Evolutionary conservation across 2,888 invertebrate species (phyloP).

Genomic region (Dysmachus trigonus): DNA sequence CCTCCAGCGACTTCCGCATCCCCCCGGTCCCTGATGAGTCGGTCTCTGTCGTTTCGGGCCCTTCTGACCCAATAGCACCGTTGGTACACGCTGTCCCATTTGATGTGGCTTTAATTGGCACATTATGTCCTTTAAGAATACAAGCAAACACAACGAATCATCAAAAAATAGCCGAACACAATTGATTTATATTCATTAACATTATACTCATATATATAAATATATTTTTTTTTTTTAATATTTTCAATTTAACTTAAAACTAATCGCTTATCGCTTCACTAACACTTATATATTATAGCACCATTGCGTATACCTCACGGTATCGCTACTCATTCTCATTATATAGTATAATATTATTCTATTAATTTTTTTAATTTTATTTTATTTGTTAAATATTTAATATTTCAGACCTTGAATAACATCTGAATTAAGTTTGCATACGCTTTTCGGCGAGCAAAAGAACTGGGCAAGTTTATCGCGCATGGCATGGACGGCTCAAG

Average conservation of each 20-base stretch:
- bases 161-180: slow-evolving; percentile 19
- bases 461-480: slow-evolving; percentile 65
- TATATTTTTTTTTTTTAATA: background rate
- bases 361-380: slow-evolving; percentile 37
- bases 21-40: slow-evolving; percentile 66
- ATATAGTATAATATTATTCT: background rate
- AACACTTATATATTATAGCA: background rate
- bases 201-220: no score
- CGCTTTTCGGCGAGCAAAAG: slow-evolving; percentile 64
- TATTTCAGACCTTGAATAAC: slow-evolving; percentile 62
- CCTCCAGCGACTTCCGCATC: slow-evolving; percentile 76
- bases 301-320: background rate
- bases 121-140: slow-evolving; percentile 62
- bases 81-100: slow-evolving; percentile 65
- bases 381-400: background rate
- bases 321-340: background rate
- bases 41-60: slow-evolving; percentile 66
- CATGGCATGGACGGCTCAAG: slow-evolving; percentile 65
- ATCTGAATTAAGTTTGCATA: slow-evolving; percentile 64
- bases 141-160: slow-evolving; percentile 25
- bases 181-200: background rate
- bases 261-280: background rate
- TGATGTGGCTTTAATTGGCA: slow-evolving; percentile 65
- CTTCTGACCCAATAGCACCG: slow-evolving; percentile 65
- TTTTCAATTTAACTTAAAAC: background rate